Evolutionary conservation across 30 jellyfish, hydroid and myxozoan species (phyloP), one percentile per base, ranked within the genome.

Genomic region (Hydra vulgaris): DNA sequence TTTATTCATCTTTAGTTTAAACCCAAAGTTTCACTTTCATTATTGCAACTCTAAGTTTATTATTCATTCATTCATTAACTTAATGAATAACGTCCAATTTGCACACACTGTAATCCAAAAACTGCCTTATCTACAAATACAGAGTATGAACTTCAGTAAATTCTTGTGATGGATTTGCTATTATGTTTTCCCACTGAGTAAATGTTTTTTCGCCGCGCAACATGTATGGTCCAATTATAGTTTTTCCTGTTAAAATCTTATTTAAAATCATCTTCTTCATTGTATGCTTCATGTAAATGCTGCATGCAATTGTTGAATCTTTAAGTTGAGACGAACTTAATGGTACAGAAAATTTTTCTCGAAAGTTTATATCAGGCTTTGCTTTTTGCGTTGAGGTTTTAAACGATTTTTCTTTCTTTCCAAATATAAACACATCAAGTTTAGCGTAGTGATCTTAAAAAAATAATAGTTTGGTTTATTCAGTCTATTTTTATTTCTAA

Each of bases 221-320:
- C 98, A 92, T 92, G 71, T 92, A 92, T 71, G 98, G 98, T 0
- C 98, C 96, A 76, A 92, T 92, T 0, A 86, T 87, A 21, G 95
- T 78, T 21, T 86, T 26, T 40, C 98, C 98, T 4, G 88, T 87
- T 85, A 87, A 87, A 18, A 54, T 25, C 20, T 81, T 72, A 12
- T 40, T 72, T 20, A 21, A 21, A 0, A 78, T 27, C 83, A 71
- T 71, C 56, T 81, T 71, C 66, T 92, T 95, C 52, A 86, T 79
- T 1, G 88, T 70, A 19, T 83, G 86, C 66, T 88, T 92, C 73
- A 89, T 89, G 66, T 53, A 87, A 23, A 92, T 54, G 8, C 77
- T 79, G 24, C 87, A 77, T 61, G 80, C 24, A 1, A 92, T 23
- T 0, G 89, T 69, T 0, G 95, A 75, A 16, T 87, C 93, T 76